Base-by-base conservation (phyloP, 2,797 vertebrate genomes). In the Oreochromis grahami region DNA sequence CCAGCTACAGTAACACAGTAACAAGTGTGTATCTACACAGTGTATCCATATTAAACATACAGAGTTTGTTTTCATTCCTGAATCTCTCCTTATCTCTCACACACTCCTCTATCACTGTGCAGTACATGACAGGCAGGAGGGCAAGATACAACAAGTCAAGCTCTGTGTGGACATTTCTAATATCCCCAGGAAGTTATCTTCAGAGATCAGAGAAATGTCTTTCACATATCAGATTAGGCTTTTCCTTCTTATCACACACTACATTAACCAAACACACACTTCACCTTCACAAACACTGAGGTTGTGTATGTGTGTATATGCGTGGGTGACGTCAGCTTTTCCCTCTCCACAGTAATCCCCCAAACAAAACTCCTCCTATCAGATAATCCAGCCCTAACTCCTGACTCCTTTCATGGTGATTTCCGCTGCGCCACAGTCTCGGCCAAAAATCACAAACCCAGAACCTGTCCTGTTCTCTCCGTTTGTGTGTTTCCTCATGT, bases 371-470 rank as follows among this genome's bases (percentile, higher is more conserved):
- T 8, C 48, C 34, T 80, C 78, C 36, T 76, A 3, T 78, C 79
- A 11, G 21, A 38, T 72, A 21, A 55, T 24, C 12, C 51, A 32
- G 14, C 10, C 32, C 21, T 32, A 51, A 32, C n/a, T 2, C 13
- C 19, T 24, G 51, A 38, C n/a, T 88, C 91, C 90, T 86, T 94
- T 86, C 36, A 92, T 90, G 91, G 93, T 34, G 9, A 88, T 76
- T 84, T 94, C 93, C 91, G 60, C 55, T 50, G 5, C 29, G 65
- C 60, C 43, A 4, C 38, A 51, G n/a, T 21, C 45, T 48, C 3
- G 0, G 83, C 89, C 79, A 87, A 63, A 24, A 78, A 72, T 79
- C 41, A 85, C 50, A 79, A 26, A 4, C 21, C 50, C 8, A 19
- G 6, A 17, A 52, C 43, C 45, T 5, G 2, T 24, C 24, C 36